Evolutionary conservation across 1,140 invertebrate species (phyloP).

Genomic region (Lethocerus indicus): DNA sequence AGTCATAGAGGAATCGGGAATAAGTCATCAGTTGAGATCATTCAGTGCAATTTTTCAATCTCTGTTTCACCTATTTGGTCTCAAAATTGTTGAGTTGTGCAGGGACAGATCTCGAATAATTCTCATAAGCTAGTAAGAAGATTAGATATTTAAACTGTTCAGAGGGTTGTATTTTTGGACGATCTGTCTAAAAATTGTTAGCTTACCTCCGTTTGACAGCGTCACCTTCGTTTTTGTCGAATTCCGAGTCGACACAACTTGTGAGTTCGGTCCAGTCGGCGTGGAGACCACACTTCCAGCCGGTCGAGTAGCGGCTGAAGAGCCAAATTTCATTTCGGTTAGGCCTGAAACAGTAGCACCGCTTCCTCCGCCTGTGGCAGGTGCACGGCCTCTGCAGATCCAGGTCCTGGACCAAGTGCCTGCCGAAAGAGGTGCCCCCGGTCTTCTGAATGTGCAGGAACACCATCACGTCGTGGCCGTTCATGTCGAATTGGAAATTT

Average conservation of each 20-base stretch:
- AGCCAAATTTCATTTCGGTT: constrained; percentile 87
- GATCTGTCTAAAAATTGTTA: not conserved
- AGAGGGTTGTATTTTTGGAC: too few relatives aligned
- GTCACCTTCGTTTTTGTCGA: constrained; percentile 72
- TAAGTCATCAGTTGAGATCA: too few relatives aligned
- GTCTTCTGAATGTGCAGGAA: constrained; percentile 98
- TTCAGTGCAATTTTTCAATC: too few relatives aligned
- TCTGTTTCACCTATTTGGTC: too few relatives aligned
- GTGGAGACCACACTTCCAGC: constrained; percentile 97
- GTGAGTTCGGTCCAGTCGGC: constrained; percentile 96
- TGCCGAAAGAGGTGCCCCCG: constrained; percentile 81
- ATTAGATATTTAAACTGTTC: too few relatives aligned
- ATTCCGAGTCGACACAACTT: constrained; percentile 68
- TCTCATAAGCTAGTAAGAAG: too few relatives aligned
- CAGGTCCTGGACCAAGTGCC: constrained; percentile 84
- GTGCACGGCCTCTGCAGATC: constrained; percentile 74
- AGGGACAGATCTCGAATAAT: too few relatives aligned
- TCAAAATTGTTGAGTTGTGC: too few relatives aligned
- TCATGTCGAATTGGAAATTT: constrained; percentile 74
- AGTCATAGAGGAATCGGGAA: too few relatives aligned
- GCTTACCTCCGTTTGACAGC: constrained; percentile 44
- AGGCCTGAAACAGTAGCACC: constrained; percentile 84
- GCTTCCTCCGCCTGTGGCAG: constrained; percentile 68
- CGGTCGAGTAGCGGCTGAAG: constrained; percentile 95
- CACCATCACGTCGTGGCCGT: constrained; percentile 89